phyloP scores from a whole-genome alignment of 64 coral and sea anemone genomes.

The Porites lutea region DNA sequence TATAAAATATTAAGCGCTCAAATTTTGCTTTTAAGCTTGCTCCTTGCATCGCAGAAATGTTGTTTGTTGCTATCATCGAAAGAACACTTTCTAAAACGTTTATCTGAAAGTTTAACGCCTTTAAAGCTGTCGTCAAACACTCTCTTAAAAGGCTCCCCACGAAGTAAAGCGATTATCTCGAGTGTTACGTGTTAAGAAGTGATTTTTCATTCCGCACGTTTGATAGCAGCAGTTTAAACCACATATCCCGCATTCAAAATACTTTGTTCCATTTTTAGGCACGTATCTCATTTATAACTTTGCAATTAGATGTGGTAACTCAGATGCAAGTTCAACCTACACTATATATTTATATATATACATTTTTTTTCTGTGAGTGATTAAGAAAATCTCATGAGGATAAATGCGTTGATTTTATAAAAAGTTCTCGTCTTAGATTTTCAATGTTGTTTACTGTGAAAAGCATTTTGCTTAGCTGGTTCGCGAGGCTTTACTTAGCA shows the following conservation, averaged over 20 bases:
- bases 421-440: neutral
- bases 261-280: too few species aligned
- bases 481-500: neutral
- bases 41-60: neutral
- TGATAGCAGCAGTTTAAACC: constrained; percentile 13
- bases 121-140: neutral
- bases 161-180: constrained; percentile 11
- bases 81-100: neutral
- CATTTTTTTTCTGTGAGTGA: too few species aligned
- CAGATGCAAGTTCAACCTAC: neutral
- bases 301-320: neutral
- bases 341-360: too few species aligned
- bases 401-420: neutral
- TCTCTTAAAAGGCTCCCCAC: neutral
- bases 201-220: neutral
- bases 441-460: neutral
- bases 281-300: too few species aligned
- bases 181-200: neutral
- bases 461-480: constrained; percentile 13
- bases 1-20: neutral
- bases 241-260: neutral
- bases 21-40: neutral
- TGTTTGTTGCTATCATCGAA: neutral
- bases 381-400: too few species aligned
- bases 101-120: neutral